Evolutionary conservation across 2,888 invertebrate species (phyloP).

Genomic region (Xestoiulus laeticollis): DNA sequence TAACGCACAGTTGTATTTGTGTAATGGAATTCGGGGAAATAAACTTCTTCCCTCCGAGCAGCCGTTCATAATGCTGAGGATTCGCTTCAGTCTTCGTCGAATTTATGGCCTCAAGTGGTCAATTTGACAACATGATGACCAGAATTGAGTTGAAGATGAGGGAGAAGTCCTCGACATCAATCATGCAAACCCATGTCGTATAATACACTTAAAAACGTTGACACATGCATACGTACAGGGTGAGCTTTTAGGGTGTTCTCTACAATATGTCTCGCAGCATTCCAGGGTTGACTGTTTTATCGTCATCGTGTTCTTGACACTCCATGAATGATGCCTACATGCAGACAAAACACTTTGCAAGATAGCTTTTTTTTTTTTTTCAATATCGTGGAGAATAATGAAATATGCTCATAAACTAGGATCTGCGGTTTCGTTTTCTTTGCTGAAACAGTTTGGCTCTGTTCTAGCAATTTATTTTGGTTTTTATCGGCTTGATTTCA

Average conservation of each 20-base stretch:
- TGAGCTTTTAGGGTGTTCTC: neutral
- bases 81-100: neutral
- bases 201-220: neutral
- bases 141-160: neutral
- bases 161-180: neutral
- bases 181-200: conserved; percentile 10
- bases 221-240: neutral
- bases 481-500: neutral
- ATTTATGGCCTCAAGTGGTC: neutral
- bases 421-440: neutral
- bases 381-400: neutral
- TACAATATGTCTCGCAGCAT: neutral
- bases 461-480: neutral
- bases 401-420: neutral
- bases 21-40: neutral
- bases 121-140: neutral
- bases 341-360: too few species aligned
- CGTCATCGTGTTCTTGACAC: too few species aligned
- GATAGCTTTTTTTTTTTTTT: too few species aligned
- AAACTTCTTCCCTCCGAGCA: neutral
- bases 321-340: too few species aligned
- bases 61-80: neutral
- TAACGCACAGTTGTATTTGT: neutral
- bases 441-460: neutral
- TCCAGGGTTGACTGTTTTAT: too few species aligned